Conservation (phyloP, 1,140 invertebrate species). For the Papilio helenus region DNA sequence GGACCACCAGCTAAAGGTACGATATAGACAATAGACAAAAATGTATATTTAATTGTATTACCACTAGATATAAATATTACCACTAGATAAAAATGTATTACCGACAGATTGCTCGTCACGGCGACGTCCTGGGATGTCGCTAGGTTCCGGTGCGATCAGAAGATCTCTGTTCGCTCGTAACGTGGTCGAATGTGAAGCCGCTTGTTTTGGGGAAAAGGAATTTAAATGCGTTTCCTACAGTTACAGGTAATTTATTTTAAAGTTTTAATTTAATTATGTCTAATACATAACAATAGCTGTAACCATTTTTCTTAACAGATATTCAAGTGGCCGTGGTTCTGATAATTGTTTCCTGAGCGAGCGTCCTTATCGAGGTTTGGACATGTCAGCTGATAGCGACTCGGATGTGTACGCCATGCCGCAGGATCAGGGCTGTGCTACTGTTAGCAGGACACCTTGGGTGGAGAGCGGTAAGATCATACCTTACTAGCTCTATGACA, state of each 20-base stretch:
- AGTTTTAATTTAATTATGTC: neutral
- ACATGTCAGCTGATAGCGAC: constrained; percentile 90
- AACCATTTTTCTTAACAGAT: constrained; percentile 62
- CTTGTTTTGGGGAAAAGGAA: constrained; percentile 87
- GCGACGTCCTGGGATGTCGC: constrained; percentile 87
- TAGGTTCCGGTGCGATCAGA: constrained; percentile 86
- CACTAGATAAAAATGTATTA: constrained; percentile 32
- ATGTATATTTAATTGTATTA: neutral
- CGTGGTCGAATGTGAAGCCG: constrained; percentile 88
- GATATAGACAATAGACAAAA: neutral
- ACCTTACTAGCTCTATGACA: no score
- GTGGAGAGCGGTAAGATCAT: constrained; percentile 69
- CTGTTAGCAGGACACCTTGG: constrained; percentile 69
- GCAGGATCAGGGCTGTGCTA: constrained; percentile 80
- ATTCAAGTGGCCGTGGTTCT: constrained; percentile 75
- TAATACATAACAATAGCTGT: neutral
- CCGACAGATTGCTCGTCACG: constrained; percentile 89
- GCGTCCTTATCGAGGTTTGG: constrained; percentile 85
- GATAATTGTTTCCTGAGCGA: constrained; percentile 91
- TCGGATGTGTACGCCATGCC: constrained; percentile 91
- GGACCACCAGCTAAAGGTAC: constrained; percentile 57
- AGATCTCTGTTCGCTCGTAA: constrained; percentile 86
- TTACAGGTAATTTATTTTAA: constrained; percentile 83
- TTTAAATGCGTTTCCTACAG: constrained; percentile 90
- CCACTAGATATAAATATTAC: constrained; percentile 1